phyloP scores from a whole-genome alignment of 1,140 invertebrate genomes.

The Apis dorsata region DNA sequence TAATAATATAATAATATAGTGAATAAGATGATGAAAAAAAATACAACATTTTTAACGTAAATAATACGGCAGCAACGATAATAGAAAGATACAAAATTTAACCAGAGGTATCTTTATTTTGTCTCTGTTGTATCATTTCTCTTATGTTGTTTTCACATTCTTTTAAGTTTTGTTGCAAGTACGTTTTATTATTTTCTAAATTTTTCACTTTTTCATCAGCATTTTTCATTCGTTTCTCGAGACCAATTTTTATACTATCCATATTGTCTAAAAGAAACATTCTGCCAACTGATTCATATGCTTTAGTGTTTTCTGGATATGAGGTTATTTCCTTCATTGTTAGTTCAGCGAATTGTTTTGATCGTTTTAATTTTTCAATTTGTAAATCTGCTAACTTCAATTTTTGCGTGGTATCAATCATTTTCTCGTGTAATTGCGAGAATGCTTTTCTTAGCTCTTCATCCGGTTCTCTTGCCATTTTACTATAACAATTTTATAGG shows the following conservation, averaged over 20 bases:
- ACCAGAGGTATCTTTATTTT: constrained; percentile 69
- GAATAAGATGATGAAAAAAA: background rate
- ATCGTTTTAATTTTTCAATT: constrained; percentile 86
- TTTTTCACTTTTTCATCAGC: constrained; percentile 87
- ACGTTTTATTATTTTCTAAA: constrained; percentile 87
- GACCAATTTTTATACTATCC: constrained; percentile 83
- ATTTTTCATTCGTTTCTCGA: constrained; percentile 82
- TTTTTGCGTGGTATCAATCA: constrained; percentile 90
- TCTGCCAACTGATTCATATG: constrained; percentile 90
- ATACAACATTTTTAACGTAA: background rate
- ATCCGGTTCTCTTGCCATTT: constrained; percentile 76
- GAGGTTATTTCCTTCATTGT: constrained; percentile 83
- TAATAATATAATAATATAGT: background rate
- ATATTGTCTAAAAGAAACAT: constrained; percentile 90
- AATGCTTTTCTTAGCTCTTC: constrained; percentile 87
- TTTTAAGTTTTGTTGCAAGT: constrained; percentile 89
- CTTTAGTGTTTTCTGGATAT: constrained; percentile 83
- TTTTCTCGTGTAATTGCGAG: constrained; percentile 90
- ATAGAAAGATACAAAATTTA: constrained; percentile 14
- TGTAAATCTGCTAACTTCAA: constrained; percentile 89
- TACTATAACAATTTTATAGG: constrained; percentile 33
- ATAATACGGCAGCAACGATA: background rate
- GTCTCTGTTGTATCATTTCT: constrained; percentile 88
- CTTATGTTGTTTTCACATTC: constrained; percentile 92
- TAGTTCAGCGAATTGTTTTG: constrained; percentile 86